Conservation (phyloP, 2,797 vertebrate genomes). For the Mus minutoides region DNA sequence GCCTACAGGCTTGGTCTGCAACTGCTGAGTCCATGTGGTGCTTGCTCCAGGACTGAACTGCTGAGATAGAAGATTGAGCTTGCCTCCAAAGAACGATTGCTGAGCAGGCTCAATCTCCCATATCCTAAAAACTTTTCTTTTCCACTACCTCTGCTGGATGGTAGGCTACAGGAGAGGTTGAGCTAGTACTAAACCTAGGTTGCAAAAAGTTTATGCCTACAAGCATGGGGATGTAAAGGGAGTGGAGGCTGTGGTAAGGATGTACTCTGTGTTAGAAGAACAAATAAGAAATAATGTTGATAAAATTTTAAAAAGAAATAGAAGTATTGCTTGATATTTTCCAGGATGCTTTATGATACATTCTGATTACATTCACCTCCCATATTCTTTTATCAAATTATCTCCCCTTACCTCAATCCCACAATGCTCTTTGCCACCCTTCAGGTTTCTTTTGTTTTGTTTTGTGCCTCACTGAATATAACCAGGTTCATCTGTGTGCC, state of each 20-base stretch:
- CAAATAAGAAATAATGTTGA: not conserved
- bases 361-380: not conserved
- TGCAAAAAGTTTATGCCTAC: not conserved
- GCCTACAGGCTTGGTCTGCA: not conserved
- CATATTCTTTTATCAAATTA: too few relatives aligned
- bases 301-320: not conserved
- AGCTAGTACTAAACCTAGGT: too few relatives aligned
- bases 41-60: not conserved
- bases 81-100: not conserved
- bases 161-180: not conserved
- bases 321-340: not conserved
- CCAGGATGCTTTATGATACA: not conserved
- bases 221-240: not conserved
- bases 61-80: not conserved
- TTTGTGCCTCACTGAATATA: not conserved
- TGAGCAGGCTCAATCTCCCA: not conserved
- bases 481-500: not conserved
- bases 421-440: not conserved
- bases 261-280: not conserved
- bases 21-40: not conserved
- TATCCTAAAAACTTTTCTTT: not conserved
- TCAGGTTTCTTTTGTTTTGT: not conserved
- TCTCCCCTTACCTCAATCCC: not conserved
- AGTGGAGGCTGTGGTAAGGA: too few relatives aligned
- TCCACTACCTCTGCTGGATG: not conserved